A percentile compares a stretch with the other conserved stretches of the same genome.
phyloP scores from a whole-genome alignment of 2,888 invertebrate genomes.

The Cephalotes varians region DNA sequence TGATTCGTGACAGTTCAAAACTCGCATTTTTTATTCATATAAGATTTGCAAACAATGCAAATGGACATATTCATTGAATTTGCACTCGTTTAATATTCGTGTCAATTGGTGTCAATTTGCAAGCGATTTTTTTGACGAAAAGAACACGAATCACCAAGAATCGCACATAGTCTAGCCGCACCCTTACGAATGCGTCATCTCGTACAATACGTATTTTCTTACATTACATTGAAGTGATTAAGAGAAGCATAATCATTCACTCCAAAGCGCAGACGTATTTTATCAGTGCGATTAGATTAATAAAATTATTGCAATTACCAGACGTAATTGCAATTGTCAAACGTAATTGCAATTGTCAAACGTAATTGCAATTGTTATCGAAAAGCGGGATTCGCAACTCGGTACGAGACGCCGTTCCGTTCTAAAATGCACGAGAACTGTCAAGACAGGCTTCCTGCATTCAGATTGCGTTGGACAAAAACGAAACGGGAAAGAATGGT shows the following conservation, averaged over 20 bases:
- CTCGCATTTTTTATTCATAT: too few relatives aligned
- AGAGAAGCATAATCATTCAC: not conserved
- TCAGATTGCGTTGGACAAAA: constrained; percentile 37
- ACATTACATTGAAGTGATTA: not conserved
- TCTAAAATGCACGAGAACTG: not conserved
- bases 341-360: not conserved
- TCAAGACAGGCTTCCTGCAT: constrained; percentile 19
- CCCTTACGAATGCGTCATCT: not conserved
- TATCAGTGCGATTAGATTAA: not conserved
- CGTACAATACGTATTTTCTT: not conserved
- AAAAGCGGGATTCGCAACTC: constrained; percentile 8
- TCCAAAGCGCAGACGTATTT: not conserved
- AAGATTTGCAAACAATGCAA: too few relatives aligned
- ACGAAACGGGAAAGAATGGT: constrained; percentile 41
- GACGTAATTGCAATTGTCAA: not conserved
- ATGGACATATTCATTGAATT: too few relatives aligned
- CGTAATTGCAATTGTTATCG: not conserved
- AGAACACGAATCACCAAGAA: too few relatives aligned
- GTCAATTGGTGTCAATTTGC: too few relatives aligned
- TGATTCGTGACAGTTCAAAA: too few relatives aligned
- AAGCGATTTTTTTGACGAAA: too few relatives aligned
- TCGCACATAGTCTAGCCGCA: too few relatives aligned
- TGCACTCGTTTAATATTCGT: too few relatives aligned
- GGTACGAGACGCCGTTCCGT: not conserved
- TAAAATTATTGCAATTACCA: not conserved